Evolutionary conservation across 2,797 vertebrate genomes (phyloP).

Genomic region (Sandelia bainsii): DNA sequence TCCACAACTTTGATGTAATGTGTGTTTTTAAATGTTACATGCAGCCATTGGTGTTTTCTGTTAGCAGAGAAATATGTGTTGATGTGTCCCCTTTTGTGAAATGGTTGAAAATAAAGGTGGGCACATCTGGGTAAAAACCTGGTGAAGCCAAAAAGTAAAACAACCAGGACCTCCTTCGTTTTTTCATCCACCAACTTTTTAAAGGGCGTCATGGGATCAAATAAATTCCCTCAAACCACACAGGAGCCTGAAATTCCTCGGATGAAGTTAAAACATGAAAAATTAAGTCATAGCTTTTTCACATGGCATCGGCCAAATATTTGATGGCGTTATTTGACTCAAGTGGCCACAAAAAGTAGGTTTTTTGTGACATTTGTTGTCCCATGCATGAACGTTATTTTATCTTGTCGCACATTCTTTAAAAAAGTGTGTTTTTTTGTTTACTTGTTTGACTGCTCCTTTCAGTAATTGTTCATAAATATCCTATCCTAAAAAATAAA

Average conservation of each 20-base stretch:
- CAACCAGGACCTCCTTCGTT: no score
- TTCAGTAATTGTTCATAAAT: no score
- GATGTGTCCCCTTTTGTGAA: constrained; percentile 11
- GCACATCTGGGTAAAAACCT: constrained; percentile 8
- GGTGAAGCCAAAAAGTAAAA: constrained; percentile 8
- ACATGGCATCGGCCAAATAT: background rate
- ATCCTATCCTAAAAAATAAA: no score
- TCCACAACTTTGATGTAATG: background rate
- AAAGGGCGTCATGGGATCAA: constrained; percentile 19
- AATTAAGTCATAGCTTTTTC: constrained; percentile 27
- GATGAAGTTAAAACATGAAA: background rate
- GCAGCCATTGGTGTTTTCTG: background rate
- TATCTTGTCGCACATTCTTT: no score
- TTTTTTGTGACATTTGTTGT: background rate
- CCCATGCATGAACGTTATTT: no score
- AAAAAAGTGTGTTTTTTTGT: no score
- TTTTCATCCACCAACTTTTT: no score
- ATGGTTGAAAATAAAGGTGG: background rate
- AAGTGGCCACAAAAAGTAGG: background rate
- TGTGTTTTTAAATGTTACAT: background rate
- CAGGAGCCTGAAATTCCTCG: background rate
- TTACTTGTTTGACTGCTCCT: no score
- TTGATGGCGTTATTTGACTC: constrained; percentile 7
- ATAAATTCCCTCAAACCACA: background rate
- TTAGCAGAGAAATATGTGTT: background rate